Evolutionary conservation across 2,888 invertebrate species (phyloP), one percentile per base, ranked within the genome.

Genomic region (Griposia aprilina): DNA sequence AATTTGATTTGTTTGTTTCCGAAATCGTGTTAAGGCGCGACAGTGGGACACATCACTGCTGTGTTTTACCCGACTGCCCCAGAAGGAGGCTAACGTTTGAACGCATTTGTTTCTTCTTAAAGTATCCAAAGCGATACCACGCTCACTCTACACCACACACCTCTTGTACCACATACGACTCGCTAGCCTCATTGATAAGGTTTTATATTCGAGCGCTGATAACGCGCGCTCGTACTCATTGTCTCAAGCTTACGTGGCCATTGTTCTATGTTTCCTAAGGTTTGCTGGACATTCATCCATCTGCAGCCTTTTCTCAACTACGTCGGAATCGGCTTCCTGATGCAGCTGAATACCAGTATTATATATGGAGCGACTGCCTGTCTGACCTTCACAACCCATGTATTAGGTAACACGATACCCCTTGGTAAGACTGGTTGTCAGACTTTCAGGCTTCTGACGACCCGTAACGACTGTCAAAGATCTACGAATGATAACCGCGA

Each of bases 111-210:
- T 26, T 26, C 57, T 26, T 57, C 30, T 36, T n/a, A 57, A 6
- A 36, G 13, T 23, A 23, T 5, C 41, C 15, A 52, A 36, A 52
- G 82, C 83, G 52, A 62, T 57, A 50, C 7, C 2, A 8, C 52
- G 77, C 74, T 75, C 1, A 11, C 20, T 1, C 0, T 87, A 2
- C 41, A 2, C 6, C 15, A 17, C 67, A 20, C 0, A 2, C 68
- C 8, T 50, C n/a, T 10, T 69, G 80, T 79, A 85, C 78, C 62
- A 80, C 78, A 80, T 81, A 68, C 72, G 57, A 10, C 68, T 52
- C n/a, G 83, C 77, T 89, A 85, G 79, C 90, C 89, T 81, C 84
- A 82, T 83, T 89, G 90, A 90, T 90, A 90, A 90, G 81, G 78
- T 80, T 86, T 87, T 84, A 88, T 88, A 88, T 82, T 81, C 81